These are phyloP conservation scores for Natrix natrix DNA, from an alignment of 2,797 vertebrate genomes.

Conservation along the genomic window DNA sequence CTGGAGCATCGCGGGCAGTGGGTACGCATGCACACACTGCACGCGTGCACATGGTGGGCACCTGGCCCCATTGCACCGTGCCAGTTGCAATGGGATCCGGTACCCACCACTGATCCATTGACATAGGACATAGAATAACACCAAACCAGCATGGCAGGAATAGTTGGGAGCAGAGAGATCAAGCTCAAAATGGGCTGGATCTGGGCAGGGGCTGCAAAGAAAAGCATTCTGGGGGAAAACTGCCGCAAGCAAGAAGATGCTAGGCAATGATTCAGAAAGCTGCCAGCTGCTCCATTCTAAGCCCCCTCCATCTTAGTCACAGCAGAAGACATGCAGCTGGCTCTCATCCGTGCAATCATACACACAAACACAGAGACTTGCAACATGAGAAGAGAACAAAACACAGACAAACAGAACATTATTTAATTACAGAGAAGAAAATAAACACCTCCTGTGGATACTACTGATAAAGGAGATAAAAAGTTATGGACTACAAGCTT, in stretches of 20 bases:
- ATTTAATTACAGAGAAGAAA: neutral
- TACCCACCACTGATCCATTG: too few relatives aligned
- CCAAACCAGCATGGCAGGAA: neutral
- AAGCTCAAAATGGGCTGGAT: neutral
- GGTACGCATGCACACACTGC: too few relatives aligned
- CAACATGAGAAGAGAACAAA: neutral
- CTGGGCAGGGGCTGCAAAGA: neutral
- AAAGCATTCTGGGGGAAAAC: neutral
- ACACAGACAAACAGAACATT: neutral
- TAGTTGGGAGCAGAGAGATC: neutral
- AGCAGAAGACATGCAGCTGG: neutral
- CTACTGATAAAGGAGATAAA: neutral
- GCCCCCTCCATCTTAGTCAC: neutral
- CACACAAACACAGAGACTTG: neutral
- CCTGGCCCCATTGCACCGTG: too few relatives aligned
- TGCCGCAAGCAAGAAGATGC: neutral
- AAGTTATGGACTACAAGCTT: neutral
- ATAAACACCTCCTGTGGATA: neutral
- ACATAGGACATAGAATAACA: neutral
- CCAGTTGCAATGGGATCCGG: too few relatives aligned
- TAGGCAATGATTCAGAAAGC: neutral
- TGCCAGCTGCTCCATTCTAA: neutral
- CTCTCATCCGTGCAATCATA: neutral
- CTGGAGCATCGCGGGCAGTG: too few relatives aligned
- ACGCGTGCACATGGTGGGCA: too few relatives aligned